These are phyloP conservation scores for Drosophila arizonae DNA, from an alignment of 1,140 invertebrate genomes.

Conservation along the genomic window DNA sequence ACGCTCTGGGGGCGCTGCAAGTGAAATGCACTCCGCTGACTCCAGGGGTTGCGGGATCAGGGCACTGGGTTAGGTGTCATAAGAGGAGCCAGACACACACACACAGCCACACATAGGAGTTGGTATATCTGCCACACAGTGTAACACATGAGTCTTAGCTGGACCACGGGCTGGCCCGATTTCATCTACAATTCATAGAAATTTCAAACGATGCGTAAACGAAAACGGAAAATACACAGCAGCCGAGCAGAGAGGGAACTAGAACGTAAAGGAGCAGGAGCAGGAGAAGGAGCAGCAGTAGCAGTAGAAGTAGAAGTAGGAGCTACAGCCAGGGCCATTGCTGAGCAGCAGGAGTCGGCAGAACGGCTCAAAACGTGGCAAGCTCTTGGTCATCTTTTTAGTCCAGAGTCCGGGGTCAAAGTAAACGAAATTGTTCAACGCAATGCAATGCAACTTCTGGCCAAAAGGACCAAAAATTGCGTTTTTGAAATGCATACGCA, in stretches of 20 bases:
- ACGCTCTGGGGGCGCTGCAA: slow-evolving; percentile 48
- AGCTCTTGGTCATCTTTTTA: slow-evolving; percentile 37
- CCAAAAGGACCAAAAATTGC: slow-evolving; percentile 71
- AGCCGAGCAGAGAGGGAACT: not conserved
- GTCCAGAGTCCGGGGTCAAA: slow-evolving; percentile 39
- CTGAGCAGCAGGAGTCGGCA: not conserved
- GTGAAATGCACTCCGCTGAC: slow-evolving; percentile 76
- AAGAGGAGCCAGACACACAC: not conserved
- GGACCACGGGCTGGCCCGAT: slow-evolving; percentile 71
- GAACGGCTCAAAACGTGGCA: slow-evolving; percentile 9
- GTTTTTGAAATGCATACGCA: slow-evolving; percentile 69
- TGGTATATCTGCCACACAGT: slow-evolving; percentile 31
- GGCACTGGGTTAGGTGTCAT: slow-evolving; percentile 38
- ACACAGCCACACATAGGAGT: not conserved
- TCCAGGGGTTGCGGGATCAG: slow-evolving; percentile 44
- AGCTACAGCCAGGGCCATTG: too few species aligned
- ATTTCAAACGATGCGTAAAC: slow-evolving; percentile 82
- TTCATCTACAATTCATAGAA: slow-evolving; percentile 83
- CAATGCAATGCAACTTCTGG: slow-evolving; percentile 58
- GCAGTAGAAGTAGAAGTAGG: not conserved
- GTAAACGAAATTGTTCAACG: slow-evolving; percentile 50
- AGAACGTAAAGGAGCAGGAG: too few species aligned
- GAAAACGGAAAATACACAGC: slow-evolving; percentile 76
- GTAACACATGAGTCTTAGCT: slow-evolving; percentile 46
- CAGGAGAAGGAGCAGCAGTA: slow-evolving; percentile 6